Evolutionary conservation across 2,113 vertebrate genomes (phyloP).

Genomic region (Alaudala cheleensis): DNA sequence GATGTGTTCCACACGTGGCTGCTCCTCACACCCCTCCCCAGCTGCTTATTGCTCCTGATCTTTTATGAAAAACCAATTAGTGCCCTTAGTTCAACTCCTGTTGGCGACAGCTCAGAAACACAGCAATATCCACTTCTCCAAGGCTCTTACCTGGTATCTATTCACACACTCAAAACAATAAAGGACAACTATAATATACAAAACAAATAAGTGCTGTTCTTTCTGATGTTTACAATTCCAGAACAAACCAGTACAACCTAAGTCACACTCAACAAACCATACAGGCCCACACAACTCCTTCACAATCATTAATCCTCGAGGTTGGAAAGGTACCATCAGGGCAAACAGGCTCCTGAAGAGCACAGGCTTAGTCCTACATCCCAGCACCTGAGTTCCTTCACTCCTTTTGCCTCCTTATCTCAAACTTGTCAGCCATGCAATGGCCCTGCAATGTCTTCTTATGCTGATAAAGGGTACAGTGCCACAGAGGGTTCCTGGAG

Average conservation of each 20-base stretch:
- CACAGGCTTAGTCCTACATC: neutral
- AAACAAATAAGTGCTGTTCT: neutral
- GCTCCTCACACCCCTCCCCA: neutral
- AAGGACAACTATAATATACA: rapidly evolving
- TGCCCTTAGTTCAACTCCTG: neutral
- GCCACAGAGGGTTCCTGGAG: neutral
- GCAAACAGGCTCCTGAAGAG: neutral
- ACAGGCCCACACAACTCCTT: neutral
- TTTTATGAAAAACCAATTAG: neutral
- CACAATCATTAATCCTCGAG: neutral
- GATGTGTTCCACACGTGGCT: neutral
- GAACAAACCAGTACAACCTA: neutral
- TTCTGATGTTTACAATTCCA: neutral
- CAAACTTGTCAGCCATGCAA: neutral
- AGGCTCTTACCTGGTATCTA: neutral
- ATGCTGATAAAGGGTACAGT: neutral
- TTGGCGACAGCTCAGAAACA: neutral
- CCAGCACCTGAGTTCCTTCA: neutral
- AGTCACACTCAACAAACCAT: neutral
- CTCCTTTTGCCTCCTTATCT: neutral
- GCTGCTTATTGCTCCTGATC: neutral
- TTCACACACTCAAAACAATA: neutral
- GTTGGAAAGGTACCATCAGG: neutral
- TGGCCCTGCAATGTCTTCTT: neutral
- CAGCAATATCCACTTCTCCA: neutral